Evolutionary conservation across 1,140 invertebrate species (phyloP).

Genomic region (Ylistrum balloti): DNA sequence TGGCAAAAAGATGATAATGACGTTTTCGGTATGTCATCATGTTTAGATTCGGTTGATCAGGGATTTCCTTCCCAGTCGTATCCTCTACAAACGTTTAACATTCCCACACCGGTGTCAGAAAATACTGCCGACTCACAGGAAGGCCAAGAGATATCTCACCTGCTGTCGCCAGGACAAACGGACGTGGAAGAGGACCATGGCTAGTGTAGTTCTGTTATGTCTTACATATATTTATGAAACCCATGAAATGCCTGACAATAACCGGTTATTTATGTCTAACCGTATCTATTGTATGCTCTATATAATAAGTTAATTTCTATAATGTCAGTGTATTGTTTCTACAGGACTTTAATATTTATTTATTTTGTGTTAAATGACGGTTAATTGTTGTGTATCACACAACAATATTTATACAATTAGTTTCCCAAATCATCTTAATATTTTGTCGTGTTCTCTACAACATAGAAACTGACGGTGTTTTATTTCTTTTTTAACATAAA

Average conservation of each 20-base stretch:
- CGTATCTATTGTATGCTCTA: neutral
- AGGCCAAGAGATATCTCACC: neutral
- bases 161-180: neutral
- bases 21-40: neutral
- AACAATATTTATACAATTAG: too few relatives aligned
- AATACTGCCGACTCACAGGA: neutral
- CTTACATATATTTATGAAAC: too few relatives aligned
- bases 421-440: too few relatives aligned
- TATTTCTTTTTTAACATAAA: too few relatives aligned
- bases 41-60: neutral
- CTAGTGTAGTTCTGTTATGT: too few relatives aligned
- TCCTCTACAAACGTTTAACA: neutral
- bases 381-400: too few relatives aligned
- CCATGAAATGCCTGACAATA: neutral
- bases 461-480: too few relatives aligned
- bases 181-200: neutral
- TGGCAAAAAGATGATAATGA: neutral
- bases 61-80: neutral
- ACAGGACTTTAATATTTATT: neutral
- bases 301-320: too few relatives aligned
- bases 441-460: too few relatives aligned
- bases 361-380: neutral
- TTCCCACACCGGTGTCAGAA: neutral
- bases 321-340: neutral
- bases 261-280: slow-evolving; percentile 12